phyloP scores from a whole-genome alignment of 1,140 invertebrate genomes.

The Drosophila orosa region DNA sequence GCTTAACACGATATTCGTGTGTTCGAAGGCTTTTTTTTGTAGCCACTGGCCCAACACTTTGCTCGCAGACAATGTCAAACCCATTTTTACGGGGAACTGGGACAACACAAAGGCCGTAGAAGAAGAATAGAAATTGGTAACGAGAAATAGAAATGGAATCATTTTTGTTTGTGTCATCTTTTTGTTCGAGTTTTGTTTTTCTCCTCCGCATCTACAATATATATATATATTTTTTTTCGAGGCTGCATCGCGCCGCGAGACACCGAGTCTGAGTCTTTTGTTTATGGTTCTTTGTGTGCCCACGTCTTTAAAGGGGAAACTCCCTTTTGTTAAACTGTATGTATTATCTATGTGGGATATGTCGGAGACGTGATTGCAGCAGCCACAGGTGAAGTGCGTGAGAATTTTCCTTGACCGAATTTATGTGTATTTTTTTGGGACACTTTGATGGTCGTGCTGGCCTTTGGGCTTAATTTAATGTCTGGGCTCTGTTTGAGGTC shows the following conservation, averaged over 20 bases:
- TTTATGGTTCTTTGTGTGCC: constrained; percentile 48
- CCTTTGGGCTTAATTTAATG: constrained; percentile 47
- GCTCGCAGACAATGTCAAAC: constrained; percentile 69
- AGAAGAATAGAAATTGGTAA: constrained; percentile 59
- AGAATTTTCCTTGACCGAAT: constrained; percentile 64
- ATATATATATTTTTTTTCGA: constrained; percentile 16
- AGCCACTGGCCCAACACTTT: constrained; percentile 68
- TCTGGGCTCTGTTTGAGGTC: constrained; percentile 41
- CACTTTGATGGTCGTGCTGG: constrained; percentile 20
- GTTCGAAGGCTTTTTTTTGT: constrained; percentile 29
- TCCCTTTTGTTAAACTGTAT: constrained; percentile 45
- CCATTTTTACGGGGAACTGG: constrained; percentile 74
- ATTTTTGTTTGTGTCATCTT: constrained; percentile 45
- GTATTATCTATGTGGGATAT: not conserved
- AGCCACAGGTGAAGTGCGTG: constrained; percentile 75
- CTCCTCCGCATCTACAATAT: constrained; percentile 9
- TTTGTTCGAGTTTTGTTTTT: constrained; percentile 44
- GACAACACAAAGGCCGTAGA: constrained; percentile 37
- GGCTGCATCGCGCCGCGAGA: constrained; percentile 42
- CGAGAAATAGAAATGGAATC: constrained; percentile 52
- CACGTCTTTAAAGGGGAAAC: constrained; percentile 41
- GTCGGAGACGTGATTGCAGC: constrained; percentile 54
- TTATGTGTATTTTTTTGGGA: constrained; percentile 55
- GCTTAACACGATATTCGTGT: constrained; percentile 62
- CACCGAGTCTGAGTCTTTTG: constrained; percentile 64